phyloP scores from a whole-genome alignment of 2,797 vertebrate genomes.

The Enteromius thamalakanensis region DNA sequence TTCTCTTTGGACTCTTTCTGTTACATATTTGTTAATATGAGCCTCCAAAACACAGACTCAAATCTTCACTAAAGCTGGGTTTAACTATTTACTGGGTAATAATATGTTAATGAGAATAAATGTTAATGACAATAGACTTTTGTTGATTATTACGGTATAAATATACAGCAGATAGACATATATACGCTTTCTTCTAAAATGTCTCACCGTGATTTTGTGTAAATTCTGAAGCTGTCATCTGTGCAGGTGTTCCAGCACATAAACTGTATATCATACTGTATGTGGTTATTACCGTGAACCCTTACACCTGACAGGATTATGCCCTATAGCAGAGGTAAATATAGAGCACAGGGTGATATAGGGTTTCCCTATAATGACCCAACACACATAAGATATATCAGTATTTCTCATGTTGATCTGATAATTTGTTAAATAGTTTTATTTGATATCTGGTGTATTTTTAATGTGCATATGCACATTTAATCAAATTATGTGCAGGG shows the following conservation, averaged over 20 bases:
- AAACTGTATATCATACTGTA: constrained; percentile 8
- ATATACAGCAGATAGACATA: not conserved
- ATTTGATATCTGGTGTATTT: not conserved
- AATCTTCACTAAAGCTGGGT: not conserved
- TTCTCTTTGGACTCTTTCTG: not conserved
- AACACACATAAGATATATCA: not conserved
- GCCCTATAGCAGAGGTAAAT: constrained; percentile 19
- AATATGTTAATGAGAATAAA: not conserved
- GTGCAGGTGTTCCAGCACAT: constrained; percentile 17
- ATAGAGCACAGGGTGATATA: not conserved
- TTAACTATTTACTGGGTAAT: not conserved
- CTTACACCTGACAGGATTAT: constrained; percentile 23
- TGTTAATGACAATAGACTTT: too few relatives aligned
- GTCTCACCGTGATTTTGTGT: not conserved
- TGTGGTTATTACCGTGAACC: not conserved
- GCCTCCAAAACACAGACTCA: not conserved
- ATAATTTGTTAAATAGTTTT: not conserved
- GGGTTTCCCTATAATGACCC: not conserved
- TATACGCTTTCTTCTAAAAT: not conserved
- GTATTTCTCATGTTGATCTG: not conserved
- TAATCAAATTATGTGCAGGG: not conserved
- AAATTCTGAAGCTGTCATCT: not conserved
- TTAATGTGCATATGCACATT: not conserved
- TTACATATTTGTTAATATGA: not conserved
- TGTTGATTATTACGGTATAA: not conserved